Percentiles rank a stretch among this genome's conserved stretches.
Evolutionary conservation across 2,888 invertebrate species (phyloP).

Genomic region (Macrosoma leucophasiata): DNA sequence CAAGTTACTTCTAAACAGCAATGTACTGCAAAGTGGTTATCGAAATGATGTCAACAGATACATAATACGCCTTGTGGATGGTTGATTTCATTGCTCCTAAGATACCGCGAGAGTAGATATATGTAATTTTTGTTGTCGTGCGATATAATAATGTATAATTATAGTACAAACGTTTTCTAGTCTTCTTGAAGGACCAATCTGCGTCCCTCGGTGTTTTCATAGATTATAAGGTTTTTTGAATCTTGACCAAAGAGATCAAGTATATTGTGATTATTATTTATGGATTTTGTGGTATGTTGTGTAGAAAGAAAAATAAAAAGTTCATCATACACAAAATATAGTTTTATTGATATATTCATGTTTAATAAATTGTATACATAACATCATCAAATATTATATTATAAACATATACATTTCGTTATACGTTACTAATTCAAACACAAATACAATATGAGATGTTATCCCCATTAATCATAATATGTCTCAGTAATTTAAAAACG

Average conservation of each 20-base stretch:
- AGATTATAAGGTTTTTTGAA: too few relatives aligned
- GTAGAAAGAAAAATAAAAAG: conserved; percentile 49
- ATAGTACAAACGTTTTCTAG: conserved; percentile 61
- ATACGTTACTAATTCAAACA: conserved; percentile 73
- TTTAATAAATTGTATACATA: conserved; percentile 77
- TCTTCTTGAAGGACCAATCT: conserved; percentile 35
- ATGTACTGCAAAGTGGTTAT: too few relatives aligned
- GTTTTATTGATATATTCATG: conserved; percentile 77
- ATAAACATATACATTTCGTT: conserved; percentile 76
- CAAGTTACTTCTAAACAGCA: too few relatives aligned
- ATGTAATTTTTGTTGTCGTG: too few relatives aligned
- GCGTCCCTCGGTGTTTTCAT: too few relatives aligned
- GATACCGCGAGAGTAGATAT: conserved; percentile 3
- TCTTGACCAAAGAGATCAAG: too few relatives aligned
- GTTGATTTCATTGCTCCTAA: neutral
- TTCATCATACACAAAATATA: conserved; percentile 75
- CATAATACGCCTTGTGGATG: too few relatives aligned
- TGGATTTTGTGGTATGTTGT: conserved; percentile 1
- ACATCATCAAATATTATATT: conserved; percentile 76
- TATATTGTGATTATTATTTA: conserved; percentile 7
- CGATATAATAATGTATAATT: conserved; percentile 34
- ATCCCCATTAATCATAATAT: conserved; percentile 59
- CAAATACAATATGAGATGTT: conserved; percentile 76
- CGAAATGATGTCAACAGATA: too few relatives aligned
- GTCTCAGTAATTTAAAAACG: conserved; percentile 57